Evolutionary conservation across 1,140 invertebrate genomes (phyloP), one percentile per base, ranked within the genome.

Genomic region (Sinella curviseta): DNA sequence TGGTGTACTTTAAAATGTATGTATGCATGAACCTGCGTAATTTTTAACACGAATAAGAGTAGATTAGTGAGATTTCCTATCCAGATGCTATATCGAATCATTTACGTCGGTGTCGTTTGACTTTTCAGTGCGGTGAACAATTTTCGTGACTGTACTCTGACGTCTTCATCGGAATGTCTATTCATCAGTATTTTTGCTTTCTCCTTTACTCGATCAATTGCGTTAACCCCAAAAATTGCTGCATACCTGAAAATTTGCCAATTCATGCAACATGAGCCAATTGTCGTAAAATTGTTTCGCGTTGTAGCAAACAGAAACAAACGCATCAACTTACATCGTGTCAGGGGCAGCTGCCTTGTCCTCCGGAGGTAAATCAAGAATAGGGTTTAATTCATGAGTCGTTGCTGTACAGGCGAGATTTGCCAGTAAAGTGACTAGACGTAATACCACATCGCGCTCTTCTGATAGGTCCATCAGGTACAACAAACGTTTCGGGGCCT

Each of bases 261-360:
- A n/a, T n/a, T n/a, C n/a, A n/a, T n/a, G n/a, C n/a, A n/a, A n/a
- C n/a, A n/a, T n/a, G n/a, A n/a, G n/a, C n/a, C n/a, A n/a, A n/a
- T n/a, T n/a, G n/a, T n/a, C n/a, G n/a, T n/a, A n/a, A n/a, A n/a
- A n/a, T n/a, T n/a, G n/a, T n/a, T n/a, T n/a, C n/a, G n/a, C n/a
- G n/a, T n/a, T 76, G 26, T 65, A 83, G 60, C 60, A 80, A n/a
- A 31, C 12, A 36, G 48, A 67, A 26, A 67, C 39, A 12, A 48
- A 20, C 39, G 39, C 39, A 24, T 83, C n/a, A n/a, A n/a, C 85
- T 86, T 84, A 89, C 88, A 90, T 88, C 31, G 90, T 91, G 79
- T 91, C 90, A 1, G 90, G 90, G 17, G 90, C 89, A 2, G 90
- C 86, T n/a, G 89, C 90, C 81, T 90, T 91, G 76, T 90, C 87